phyloP scores from a whole-genome alignment of 2,797 vertebrate genomes.

The Pagetopsis macropterus region DNA sequence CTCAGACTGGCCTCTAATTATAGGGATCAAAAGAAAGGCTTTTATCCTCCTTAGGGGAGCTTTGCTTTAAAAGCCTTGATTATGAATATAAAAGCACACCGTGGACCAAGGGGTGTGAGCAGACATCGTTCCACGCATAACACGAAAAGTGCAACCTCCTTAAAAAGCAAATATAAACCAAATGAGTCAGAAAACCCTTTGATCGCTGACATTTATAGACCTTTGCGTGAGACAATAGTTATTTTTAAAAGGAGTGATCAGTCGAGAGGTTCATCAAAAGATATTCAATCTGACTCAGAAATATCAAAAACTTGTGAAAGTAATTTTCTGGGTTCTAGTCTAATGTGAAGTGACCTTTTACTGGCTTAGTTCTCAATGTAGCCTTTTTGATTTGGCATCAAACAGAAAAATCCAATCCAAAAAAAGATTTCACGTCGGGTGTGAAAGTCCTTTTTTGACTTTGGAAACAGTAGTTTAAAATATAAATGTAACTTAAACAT shows the following conservation, averaged over 20 bases:
- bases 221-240: neutral
- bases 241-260: slow-evolving; percentile 28
- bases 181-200: slow-evolving; percentile 29
- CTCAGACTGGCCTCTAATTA: slow-evolving; percentile 53
- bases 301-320: slow-evolving; percentile 15
- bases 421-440: neutral
- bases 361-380: neutral
- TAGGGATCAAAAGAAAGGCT: slow-evolving; percentile 62
- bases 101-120: slow-evolving; percentile 33
- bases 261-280: slow-evolving; percentile 17
- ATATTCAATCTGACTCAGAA: slow-evolving; percentile 9
- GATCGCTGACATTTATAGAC: slow-evolving; percentile 20
- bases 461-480: neutral
- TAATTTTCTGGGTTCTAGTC: neutral
- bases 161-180: slow-evolving; percentile 45
- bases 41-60: slow-evolving; percentile 49
- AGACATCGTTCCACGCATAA: slow-evolving; percentile 10
- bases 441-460: neutral
- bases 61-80: slow-evolving; percentile 50
- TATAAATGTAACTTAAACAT: neutral
- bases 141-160: slow-evolving; percentile 33
- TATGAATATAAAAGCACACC: slow-evolving; percentile 35
- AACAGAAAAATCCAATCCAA: neutral
- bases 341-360: neutral
- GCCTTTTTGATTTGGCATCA: neutral